Percentiles rank a stretch among this genome's conserved stretches.
Evolutionary conservation across 2,797 vertebrate genomes (phyloP).

Genomic region (Enteromius fasciolatus): DNA sequence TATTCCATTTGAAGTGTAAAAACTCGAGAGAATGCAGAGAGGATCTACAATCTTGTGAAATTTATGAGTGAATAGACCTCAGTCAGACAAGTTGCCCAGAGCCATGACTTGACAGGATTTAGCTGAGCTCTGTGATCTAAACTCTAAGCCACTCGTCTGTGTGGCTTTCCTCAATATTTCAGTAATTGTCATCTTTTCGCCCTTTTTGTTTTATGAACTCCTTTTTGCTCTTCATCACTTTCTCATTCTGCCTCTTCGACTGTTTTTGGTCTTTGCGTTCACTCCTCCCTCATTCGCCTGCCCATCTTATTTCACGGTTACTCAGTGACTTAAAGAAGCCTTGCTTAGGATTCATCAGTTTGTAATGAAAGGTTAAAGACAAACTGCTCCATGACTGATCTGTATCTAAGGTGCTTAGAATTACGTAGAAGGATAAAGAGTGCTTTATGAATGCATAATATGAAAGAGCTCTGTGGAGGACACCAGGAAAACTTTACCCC

Average conservation of each 20-base stretch:
- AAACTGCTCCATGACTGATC: constrained; percentile 15
- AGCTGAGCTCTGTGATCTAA: constrained; percentile 33
- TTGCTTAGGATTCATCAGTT: neutral
- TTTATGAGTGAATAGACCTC: constrained; percentile 31
- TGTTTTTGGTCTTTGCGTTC: constrained; percentile 14
- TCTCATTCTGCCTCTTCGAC: neutral
- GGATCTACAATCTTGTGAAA: constrained; percentile 8
- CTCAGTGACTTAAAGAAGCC: constrained; percentile 18
- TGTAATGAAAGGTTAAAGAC: constrained; percentile 50
- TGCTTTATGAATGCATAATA: neutral
- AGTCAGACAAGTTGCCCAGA: constrained; percentile 13
- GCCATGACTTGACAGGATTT: constrained; percentile 32
- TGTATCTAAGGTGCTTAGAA: constrained; percentile 27
- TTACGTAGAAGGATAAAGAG: neutral
- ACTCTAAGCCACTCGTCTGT: constrained; percentile 35
- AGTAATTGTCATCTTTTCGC: constrained; percentile 18
- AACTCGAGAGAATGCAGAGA: constrained; percentile 40
- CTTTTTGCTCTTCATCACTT: constrained; percentile 19
- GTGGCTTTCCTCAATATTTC: constrained; percentile 10
- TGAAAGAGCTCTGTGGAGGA: constrained; percentile 15
- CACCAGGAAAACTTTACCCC: neutral
- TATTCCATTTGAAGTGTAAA: constrained; percentile 19
- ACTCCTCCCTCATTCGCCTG: neutral
- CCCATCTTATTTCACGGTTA: constrained; percentile 34
- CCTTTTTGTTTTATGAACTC: constrained; percentile 28